Percentiles rank a stretch among this genome's conserved stretches.
Evolutionary conservation across 2,113 vertebrate genomes (phyloP).

Genomic region (Takifugu bimaculatus): DNA sequence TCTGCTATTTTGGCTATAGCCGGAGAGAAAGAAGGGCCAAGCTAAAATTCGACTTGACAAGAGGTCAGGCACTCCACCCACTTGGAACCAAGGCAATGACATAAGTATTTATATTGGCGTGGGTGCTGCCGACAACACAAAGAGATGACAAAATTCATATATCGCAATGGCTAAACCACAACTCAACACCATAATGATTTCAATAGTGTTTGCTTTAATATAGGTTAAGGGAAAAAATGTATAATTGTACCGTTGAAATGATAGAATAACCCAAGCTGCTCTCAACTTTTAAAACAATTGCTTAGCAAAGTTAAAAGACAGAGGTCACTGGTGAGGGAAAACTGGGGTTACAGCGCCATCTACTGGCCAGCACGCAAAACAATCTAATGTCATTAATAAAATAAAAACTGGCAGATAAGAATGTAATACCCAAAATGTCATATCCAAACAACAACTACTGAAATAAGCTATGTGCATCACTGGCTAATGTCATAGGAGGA

Average conservation of each 20-base stretch:
- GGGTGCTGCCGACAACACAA: slow-evolving; percentile 28
- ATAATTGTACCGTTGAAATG: too few relatives aligned
- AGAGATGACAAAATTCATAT: slow-evolving; percentile 20
- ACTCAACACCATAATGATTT: slow-evolving; percentile 17
- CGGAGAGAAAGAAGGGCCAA: slow-evolving; percentile 15
- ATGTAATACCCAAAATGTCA: background rate
- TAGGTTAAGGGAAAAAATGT: slow-evolving; percentile 5
- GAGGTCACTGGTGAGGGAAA: slow-evolving; percentile 9
- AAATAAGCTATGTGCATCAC: background rate
- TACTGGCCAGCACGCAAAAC: slow-evolving; percentile 36
- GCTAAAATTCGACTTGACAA: slow-evolving; percentile 41
- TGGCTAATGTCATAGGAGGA: background rate
- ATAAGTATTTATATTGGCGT: slow-evolving; percentile 62
- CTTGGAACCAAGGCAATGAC: slow-evolving; percentile 35
- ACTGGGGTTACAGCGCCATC: slow-evolving; percentile 46
- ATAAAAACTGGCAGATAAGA: background rate
- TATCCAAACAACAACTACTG: background rate
- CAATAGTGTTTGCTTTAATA: background rate
- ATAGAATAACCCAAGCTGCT: too few relatives aligned
- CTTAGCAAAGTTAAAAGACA: background rate
- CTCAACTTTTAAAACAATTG: too few relatives aligned
- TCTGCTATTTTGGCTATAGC: slow-evolving; percentile 23
- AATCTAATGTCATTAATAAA: background rate
- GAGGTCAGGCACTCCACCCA: slow-evolving; percentile 45
- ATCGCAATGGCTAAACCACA: slow-evolving; percentile 20